Evolutionary conservation across 2,888 invertebrate genomes (phyloP).

Genomic region (Lottia gigantea): DNA sequence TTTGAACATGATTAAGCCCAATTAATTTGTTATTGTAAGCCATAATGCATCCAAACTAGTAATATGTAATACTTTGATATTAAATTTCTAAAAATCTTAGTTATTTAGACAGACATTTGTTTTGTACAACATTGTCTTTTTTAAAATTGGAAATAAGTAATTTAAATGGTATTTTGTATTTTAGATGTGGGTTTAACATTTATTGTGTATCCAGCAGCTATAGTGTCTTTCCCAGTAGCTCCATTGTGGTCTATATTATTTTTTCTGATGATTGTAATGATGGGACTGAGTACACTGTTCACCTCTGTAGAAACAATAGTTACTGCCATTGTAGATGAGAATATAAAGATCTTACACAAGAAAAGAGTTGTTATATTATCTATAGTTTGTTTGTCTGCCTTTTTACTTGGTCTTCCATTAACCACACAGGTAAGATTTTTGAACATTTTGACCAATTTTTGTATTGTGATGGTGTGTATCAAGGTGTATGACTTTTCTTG

Average conservation of each 20-base stretch:
- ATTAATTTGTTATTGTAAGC: too few relatives aligned
- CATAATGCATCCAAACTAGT: too few relatives aligned
- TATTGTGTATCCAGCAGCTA: constrained; percentile 54
- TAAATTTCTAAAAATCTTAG: too few relatives aligned
- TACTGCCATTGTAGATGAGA: constrained; percentile 52
- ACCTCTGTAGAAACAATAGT: constrained; percentile 50
- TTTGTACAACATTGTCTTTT: too few relatives aligned
- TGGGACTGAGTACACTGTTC: constrained; percentile 55
- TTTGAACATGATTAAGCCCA: too few relatives aligned
- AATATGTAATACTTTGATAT: too few relatives aligned
- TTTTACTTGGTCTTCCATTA: constrained; percentile 80
- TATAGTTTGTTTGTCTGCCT: constrained; percentile 76
- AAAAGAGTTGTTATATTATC: constrained; percentile 72
- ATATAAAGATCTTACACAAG: constrained; percentile 36
- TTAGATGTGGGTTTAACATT: constrained; percentile 60
- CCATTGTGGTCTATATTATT: constrained; percentile 58
- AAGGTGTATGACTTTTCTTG: too few relatives aligned
- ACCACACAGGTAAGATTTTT: constrained; percentile 72
- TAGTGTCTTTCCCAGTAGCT: constrained; percentile 51
- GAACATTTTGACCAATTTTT: too few relatives aligned
- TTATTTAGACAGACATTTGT: too few relatives aligned
- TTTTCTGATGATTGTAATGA: constrained; percentile 56
- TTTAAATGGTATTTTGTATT: background rate
- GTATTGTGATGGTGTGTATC: too few relatives aligned
- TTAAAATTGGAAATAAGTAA: too few relatives aligned